Base-by-base conservation (phyloP, 1,140 invertebrate genomes). In the Leptinotarsa defecta region DNA sequence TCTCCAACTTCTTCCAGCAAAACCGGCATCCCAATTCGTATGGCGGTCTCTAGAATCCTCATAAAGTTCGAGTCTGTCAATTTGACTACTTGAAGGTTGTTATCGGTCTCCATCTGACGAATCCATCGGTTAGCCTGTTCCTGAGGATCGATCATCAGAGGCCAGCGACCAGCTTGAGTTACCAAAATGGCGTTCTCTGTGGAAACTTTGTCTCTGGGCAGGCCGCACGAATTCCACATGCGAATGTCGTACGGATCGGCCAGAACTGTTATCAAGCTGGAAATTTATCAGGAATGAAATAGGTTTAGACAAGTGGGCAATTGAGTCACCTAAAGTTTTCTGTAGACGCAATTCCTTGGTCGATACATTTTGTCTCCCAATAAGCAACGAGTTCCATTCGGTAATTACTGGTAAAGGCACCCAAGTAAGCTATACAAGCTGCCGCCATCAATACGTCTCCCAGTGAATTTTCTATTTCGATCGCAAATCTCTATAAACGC, bases 111-210 rank as follows among this genome's bases (percentile, higher is more conserved):
- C 90, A 94, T 94, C 80, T 93, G 93, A 49, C 92, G 88, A 71
- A 96, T 94, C 95, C 95, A 96, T 67, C 92, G 87, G 85, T 95
- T 95, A 0, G 94, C 94, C 91, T 96, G 94, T 85, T 96, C 94
- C 84, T 96, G 95, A 0, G 95, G 95, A 87, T 96, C 95, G 75
- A 96, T 95, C 89, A 95, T 95, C 1, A 96, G 87, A 0, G 95
- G 94, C 94, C 95, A 96, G 19, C 94, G 88, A 24, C 91, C 87
- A 0, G 93, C 92, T 64, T 91, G 89, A 0, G 93, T 96, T 0
- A 95, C 94, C 48, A 96, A 86, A 64, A 96, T 93, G 2, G 93
- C 95, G 85, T 96, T 97, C 85, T 96, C 95, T 1, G 93, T 94
- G 11, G 94, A 96, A 17, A 96, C 90, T 48, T 90, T 89, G 84